Base-by-base conservation (phyloP, 2,113 vertebrate species). In the Podilymbus podiceps region DNA sequence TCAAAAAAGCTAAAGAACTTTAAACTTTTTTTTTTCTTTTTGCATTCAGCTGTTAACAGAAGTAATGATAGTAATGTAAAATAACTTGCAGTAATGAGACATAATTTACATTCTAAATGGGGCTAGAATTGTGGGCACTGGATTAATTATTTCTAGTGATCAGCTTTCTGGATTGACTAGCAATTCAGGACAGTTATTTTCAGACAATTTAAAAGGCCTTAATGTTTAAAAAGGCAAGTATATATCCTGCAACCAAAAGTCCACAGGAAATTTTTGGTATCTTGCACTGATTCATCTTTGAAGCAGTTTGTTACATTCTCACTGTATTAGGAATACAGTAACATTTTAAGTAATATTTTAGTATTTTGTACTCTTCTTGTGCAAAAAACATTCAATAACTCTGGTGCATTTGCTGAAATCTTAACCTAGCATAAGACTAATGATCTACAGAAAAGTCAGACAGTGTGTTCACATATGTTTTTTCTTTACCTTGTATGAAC, bases 401-500 rank as follows among this genome's bases (percentile, higher is more conserved):
- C 63, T 40, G 31, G 5, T 52, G 15, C 6, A 46, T 60, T 75
- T 90, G 47, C 40, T 46, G 27, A 68, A 64, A 53, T 82, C 25
- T 55, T 63, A 78, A 56, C 2, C 1, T 78, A 25, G 9, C 15
- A 40, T 88, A 75, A 84, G 21, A 59, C 25, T 85, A 52, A 75
- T 9, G 21, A 20, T 31, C 53, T 53, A 35, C 62, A 76, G 17
- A 58, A 56, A 33, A 92, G 27, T 62, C 86, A 88, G 55, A 55
- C 25, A 49, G 24, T 0, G 0, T 23, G 10, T 33, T 75, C 10
- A 13, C 11, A 12, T 15, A 53, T 5, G 6, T 40, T 92, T 77
- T 35, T 78, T 40, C 44, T 81, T 94, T 67, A n/a, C 20, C 53
- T 87, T 50, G 5, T 31, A 31, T 33, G 30, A 85, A 53, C 8